Conservation (phyloP, 2,113 vertebrate species). For the Panurus biarmicus region DNA sequence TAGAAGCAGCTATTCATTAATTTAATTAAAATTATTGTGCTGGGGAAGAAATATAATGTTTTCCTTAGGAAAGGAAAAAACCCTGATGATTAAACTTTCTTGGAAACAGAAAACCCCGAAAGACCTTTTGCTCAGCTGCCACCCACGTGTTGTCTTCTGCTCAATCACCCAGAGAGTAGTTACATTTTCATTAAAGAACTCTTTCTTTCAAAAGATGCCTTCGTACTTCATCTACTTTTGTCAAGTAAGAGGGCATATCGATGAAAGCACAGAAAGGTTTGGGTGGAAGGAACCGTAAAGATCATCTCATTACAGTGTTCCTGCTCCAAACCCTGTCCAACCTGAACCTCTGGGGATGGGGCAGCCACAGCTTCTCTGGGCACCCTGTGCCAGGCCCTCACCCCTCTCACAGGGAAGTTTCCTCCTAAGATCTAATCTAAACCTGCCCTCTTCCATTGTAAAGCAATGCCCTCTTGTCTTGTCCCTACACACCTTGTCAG, state of each 20-base stretch:
- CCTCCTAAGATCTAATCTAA: background rate
- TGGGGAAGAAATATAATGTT: background rate
- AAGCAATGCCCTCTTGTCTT: background rate
- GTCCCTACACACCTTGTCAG: background rate
- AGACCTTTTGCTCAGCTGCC: background rate
- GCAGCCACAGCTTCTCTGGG: background rate
- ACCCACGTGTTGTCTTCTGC: background rate
- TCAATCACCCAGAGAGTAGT: background rate
- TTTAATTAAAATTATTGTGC: background rate
- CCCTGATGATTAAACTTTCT: background rate
- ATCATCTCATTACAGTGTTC: rapidly evolving
- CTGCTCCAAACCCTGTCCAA: background rate
- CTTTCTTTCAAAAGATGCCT: background rate
- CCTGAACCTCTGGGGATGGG: background rate
- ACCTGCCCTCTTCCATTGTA: background rate
- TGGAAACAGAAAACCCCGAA: background rate
- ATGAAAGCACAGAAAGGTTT: background rate
- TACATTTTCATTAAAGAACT: background rate
- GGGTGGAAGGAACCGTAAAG: background rate
- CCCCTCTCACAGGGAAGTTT: background rate
- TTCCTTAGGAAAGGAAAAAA: background rate
- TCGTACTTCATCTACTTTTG: background rate
- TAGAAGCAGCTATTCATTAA: background rate
- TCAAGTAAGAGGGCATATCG: background rate
- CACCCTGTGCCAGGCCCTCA: background rate